Evolutionary conservation across 2,888 invertebrate species (phyloP).

Genomic region (Oconnorella tubifera): DNA sequence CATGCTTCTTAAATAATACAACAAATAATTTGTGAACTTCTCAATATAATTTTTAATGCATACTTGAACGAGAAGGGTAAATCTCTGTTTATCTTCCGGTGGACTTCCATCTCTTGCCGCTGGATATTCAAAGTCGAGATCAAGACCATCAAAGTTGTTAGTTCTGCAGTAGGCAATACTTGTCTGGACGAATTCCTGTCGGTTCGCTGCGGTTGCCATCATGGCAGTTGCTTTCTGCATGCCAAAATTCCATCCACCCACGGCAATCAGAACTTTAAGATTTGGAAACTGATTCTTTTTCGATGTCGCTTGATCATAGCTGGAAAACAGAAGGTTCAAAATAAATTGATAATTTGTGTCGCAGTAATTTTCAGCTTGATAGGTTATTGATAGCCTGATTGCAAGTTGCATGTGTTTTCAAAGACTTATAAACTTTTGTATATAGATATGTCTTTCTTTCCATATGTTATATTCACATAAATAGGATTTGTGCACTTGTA

Average conservation of each 20-base stretch:
- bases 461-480: too few species aligned
- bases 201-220: constrained; percentile 4
- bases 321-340: too few species aligned
- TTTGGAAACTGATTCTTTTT: constrained; percentile 66
- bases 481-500: too few species aligned
- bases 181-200: constrained; percentile 28
- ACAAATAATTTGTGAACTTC: too few species aligned
- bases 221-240: constrained; percentile 41
- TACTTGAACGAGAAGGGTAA: constrained; percentile 42
- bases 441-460: too few species aligned
- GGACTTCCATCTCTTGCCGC: constrained; percentile 43
- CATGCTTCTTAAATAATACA: too few species aligned
- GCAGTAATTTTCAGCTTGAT: too few species aligned
- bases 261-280: constrained; percentile 61
- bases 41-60: not conserved
- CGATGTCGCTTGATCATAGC: constrained; percentile 72
- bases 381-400: too few species aligned
- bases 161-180: constrained; percentile 37
- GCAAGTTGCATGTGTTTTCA: too few species aligned
- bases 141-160: constrained; percentile 73
- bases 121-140: constrained; percentile 91
- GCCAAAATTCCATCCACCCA: constrained; percentile 81
- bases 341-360: too few species aligned
- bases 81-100: constrained; percentile 40
- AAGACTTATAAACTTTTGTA: too few species aligned